These are phyloP conservation scores for Lepus townsendii DNA, from an alignment of 2,797 vertebrate species.

Conservation along the genomic window DNA sequence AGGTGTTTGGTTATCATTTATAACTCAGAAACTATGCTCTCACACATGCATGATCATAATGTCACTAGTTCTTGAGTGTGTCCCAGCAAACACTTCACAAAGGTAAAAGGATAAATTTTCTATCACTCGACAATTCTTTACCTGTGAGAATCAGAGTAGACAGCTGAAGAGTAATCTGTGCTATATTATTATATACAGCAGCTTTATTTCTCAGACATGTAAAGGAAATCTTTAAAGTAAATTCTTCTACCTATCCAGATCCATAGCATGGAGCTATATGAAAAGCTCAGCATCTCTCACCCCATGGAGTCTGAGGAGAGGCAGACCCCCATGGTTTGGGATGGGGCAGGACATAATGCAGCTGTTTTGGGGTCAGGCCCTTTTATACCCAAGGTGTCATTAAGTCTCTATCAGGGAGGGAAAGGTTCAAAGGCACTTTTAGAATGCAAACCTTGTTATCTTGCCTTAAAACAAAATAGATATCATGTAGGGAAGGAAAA, in stretches of 20 bases:
- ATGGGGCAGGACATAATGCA: slow-evolving; percentile 35
- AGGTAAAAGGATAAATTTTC: neutral
- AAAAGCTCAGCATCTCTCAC: neutral
- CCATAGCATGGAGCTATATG: neutral
- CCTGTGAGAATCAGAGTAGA: neutral
- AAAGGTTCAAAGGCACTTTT: slow-evolving; percentile 46
- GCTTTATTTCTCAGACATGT: neutral
- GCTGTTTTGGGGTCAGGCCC: slow-evolving; percentile 42
- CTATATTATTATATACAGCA: neutral
- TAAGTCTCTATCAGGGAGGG: slow-evolving; percentile 18
- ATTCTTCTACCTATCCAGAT: slow-evolving; percentile 51
- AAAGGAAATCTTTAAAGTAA: slow-evolving; percentile 47
- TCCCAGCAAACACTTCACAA: neutral
- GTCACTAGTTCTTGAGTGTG: neutral
- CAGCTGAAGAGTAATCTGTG: neutral
- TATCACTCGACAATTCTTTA: neutral
- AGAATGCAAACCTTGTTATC: slow-evolving; percentile 59
- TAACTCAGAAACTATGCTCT: neutral
- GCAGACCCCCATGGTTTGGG: neutral
- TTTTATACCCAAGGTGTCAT: slow-evolving; percentile 47
- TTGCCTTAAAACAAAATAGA: slow-evolving; percentile 22
- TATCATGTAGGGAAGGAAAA: neutral
- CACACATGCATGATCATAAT: neutral
- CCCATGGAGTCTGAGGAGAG: neutral
- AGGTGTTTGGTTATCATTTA: neutral